Evolutionary conservation across 1,140 invertebrate species (phyloP), one percentile per base, ranked within the genome.

Genomic region (Charaxes varanes): DNA sequence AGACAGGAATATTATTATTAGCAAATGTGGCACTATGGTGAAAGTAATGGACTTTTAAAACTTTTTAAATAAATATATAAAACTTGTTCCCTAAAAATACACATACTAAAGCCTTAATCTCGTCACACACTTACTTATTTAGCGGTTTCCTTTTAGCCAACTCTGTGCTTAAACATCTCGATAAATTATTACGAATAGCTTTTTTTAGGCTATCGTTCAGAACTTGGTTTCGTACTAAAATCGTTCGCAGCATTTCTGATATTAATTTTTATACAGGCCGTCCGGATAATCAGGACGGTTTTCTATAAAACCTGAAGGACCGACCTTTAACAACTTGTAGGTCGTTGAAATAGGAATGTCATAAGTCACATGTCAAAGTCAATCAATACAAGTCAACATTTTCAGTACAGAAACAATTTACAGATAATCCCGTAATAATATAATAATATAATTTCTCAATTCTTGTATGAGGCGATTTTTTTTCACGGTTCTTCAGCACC

Each of bases 171-270:
- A 90, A 46, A 67, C 87, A 88, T 74, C 88, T 86, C 31, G 87
- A 77, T 47, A 85, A 52, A 68, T 88, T 90, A 30, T 65, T 80
- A 47, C 86, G 74, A 22, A 87, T 59, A 44, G 82, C 73, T 81
- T 85, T 89, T 71, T 85, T 87, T 10, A 89, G 55, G 55, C 86
- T 85, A 55, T 85, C 80, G 54, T 85, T 87, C 52, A 88, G 64
- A 46, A 89, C 78, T 58, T 89, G 89, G 62, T 88, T 90, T 85
- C 89, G 88, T 72, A 88, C 69, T 52, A 87, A 74, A 67, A 87
- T 86, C 61, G 88, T 90, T 83, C 89, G 87, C 79, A 88, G 84
- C 87, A 91, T 91, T 72, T 84, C 84, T 69, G 43, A 50, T 61
- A 59, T 46, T 44, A 38, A 44, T 55, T 66, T 60, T 55, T 59